These are phyloP conservation scores for Vanessa cardui DNA, from an alignment of 2,888 invertebrate genomes.

Conservation along the genomic window DNA sequence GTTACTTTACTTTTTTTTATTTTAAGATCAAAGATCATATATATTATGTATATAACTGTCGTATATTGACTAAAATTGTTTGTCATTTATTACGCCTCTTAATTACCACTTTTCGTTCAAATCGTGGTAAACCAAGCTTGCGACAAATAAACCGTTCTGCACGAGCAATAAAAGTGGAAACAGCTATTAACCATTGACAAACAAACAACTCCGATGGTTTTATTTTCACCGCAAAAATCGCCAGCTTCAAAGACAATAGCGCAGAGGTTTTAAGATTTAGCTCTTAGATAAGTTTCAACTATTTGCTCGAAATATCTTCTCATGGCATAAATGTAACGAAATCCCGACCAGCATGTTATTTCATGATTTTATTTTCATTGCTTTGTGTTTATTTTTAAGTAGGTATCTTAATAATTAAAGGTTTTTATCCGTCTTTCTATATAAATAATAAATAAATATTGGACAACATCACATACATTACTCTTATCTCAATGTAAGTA, in stretches of 20 bases:
- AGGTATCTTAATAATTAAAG: no score
- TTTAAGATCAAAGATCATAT: no score
- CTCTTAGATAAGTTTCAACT: constrained; percentile 5
- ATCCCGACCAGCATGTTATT: not conserved
- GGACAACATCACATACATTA: no score
- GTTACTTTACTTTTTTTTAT: no score
- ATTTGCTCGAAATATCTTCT: constrained; percentile 3
- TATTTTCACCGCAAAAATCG: constrained; percentile 25
- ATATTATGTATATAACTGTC: no score
- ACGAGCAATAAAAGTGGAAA: constrained; percentile 23
- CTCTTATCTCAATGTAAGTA: no score
- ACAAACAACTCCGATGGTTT: constrained; percentile 25
- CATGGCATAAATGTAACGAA: not conserved
- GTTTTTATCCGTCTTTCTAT: no score
- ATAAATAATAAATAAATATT: no score
- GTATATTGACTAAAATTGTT: no score
- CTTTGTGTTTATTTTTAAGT: no score
- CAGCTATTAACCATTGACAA: constrained; percentile 19
- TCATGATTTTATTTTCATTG: no score
- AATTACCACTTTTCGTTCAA: not conserved
- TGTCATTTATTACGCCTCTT: not conserved
- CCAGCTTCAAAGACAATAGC: constrained; percentile 14
- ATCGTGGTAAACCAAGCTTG: constrained; percentile 17
- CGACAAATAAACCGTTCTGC: constrained; percentile 14
- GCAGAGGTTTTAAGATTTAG: constrained; percentile 12